Conservation (phyloP, 2,888 invertebrate species). For the Malthinus flaveolus region DNA sequence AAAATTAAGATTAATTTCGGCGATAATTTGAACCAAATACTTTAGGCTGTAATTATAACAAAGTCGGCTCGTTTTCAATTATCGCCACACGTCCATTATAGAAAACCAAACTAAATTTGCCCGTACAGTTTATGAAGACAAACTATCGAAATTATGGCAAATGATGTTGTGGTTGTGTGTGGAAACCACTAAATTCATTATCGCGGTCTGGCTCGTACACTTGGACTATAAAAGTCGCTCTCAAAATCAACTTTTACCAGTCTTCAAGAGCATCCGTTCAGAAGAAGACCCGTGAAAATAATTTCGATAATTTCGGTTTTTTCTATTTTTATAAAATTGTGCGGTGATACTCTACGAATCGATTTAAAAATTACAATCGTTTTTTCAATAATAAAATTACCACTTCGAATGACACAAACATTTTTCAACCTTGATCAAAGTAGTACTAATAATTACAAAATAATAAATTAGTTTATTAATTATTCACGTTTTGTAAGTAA, state of each 20-base stretch:
- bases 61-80: too few relatives aligned
- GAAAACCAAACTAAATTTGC: constrained; percentile 5
- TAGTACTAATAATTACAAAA: too few relatives aligned
- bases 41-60: too few relatives aligned
- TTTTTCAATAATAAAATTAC: too few relatives aligned
- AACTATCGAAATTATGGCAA: constrained; percentile 29
- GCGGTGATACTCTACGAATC: too few relatives aligned
- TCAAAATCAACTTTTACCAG: constrained; percentile 21
- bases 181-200: constrained; percentile 32
- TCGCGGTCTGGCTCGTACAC: constrained; percentile 29
- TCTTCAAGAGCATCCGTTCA: constrained; percentile 22
- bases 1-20: too few relatives aligned
- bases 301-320: background rate
- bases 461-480: too few relatives aligned
- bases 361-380: too few relatives aligned
- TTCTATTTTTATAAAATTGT: background rate
- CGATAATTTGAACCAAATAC: too few relatives aligned
- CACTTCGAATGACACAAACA: too few relatives aligned
- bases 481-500: too few relatives aligned
- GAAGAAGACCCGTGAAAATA: constrained; percentile 1
- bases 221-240: constrained; percentile 31
- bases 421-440: too few relatives aligned
- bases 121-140: constrained; percentile 25
- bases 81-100: background rate
- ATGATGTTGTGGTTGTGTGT: constrained; percentile 22